A percentile compares a stretch with the other conserved stretches of the same genome.
Evolutionary conservation across 2,797 vertebrate species (phyloP).

Genomic region (Hippopotamyrus pictus): DNA sequence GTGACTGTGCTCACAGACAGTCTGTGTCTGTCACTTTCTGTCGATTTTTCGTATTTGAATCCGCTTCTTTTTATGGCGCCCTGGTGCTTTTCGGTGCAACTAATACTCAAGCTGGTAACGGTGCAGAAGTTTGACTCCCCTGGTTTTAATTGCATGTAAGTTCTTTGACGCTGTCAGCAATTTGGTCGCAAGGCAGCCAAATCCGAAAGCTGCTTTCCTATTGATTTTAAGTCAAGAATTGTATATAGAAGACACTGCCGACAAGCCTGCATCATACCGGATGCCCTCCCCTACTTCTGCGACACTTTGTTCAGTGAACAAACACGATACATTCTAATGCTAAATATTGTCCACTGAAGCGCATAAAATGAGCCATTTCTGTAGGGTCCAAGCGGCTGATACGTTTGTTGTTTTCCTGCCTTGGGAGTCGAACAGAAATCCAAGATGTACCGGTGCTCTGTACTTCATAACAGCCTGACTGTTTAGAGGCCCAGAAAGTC

Average conservation of each 20-base stretch:
- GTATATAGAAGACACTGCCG: not conserved
- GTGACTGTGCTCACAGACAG: not conserved
- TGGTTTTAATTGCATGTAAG: not conserved
- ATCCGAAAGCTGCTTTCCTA: not conserved
- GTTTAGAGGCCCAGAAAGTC: not conserved
- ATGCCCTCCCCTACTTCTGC: not conserved
- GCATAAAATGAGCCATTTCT: not conserved
- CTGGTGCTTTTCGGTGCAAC: not conserved
- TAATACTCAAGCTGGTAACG: not conserved
- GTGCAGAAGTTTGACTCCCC: not conserved
- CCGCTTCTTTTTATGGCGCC: not conserved
- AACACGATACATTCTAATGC: not conserved
- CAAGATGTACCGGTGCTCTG: not conserved
- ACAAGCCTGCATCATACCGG: not conserved
- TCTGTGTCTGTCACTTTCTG: not conserved
- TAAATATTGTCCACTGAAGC: not conserved
- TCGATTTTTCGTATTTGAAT: not conserved
- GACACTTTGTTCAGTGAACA: not conserved
- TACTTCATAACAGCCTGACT: not conserved
- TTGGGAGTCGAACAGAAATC: not conserved
- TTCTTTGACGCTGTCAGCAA: not conserved
- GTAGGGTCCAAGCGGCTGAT: not conserved
- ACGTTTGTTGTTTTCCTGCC: not conserved
- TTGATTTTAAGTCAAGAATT: not conserved
- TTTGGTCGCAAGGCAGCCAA: not conserved